phyloP scores from a whole-genome alignment of 2,113 vertebrate species.

The Heterocephalus glaber region DNA sequence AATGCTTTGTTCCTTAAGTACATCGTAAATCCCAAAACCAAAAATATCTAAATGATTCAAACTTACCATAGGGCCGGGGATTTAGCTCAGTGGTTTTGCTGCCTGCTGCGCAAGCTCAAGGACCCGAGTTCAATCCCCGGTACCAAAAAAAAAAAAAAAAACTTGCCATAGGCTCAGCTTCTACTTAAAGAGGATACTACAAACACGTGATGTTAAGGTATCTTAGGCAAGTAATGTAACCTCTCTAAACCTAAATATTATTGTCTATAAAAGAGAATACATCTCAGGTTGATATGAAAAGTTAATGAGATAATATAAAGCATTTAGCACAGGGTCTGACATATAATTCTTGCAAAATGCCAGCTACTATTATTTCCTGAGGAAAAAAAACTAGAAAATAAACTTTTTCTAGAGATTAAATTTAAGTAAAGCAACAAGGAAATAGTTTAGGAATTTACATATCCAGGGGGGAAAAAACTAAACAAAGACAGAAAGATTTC shows the following conservation, averaged over 20 bases:
- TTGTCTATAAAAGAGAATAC: neutral
- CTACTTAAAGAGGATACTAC: neutral
- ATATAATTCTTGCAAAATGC: neutral
- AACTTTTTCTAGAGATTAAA: conserved; percentile 37
- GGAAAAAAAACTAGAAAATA: conserved; percentile 9
- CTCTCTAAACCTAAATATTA: conserved; percentile 20
- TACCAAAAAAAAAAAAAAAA: too few relatives aligned
- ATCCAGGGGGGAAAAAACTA: neutral
- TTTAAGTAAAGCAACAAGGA: conserved; percentile 46
- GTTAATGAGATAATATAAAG: neutral
- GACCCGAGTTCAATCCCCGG: too few relatives aligned
- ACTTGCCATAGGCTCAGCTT: neutral
- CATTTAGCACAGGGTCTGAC: neutral
- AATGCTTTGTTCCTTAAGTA: neutral
- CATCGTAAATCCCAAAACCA: neutral
- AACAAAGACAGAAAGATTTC: neutral
- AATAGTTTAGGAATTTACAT: conserved; percentile 11
- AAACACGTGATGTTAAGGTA: conserved; percentile 1
- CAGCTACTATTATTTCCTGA: conserved; percentile 19
- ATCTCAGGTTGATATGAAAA: neutral
- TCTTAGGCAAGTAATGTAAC: conserved; percentile 9
- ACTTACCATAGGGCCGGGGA: too few relatives aligned
- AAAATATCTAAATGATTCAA: conserved; percentile 51
- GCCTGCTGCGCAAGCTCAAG: too few relatives aligned
- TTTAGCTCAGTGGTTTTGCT: too few relatives aligned